Percentiles rank a stretch among this genome's conserved stretches.
These are phyloP conservation scores for Euwallacea similis DNA, from an alignment of 1,140 invertebrate species.

Conservation along the genomic window DNA sequence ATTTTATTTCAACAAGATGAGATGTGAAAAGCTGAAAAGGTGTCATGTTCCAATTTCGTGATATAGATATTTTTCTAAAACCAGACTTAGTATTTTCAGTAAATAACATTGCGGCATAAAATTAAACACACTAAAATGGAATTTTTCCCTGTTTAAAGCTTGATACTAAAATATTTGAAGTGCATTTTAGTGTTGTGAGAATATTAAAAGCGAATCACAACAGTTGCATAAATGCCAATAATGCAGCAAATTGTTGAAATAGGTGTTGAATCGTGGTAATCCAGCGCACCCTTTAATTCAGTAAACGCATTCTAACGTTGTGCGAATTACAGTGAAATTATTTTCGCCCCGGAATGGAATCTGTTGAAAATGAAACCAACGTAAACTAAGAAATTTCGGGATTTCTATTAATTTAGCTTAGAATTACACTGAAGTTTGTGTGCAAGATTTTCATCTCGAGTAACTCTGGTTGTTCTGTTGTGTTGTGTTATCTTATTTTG, in stretches of 20 bases:
- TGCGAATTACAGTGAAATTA: constrained; percentile 10
- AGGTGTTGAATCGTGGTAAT: constrained; percentile 7
- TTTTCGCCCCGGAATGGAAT: constrained; percentile 14
- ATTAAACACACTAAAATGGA: too few species aligned
- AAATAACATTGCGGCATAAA: too few species aligned
- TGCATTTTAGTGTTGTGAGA: too few species aligned
- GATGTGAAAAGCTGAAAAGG: too few species aligned
- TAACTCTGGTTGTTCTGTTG: neutral
- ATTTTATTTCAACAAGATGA: too few species aligned
- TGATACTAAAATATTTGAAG: too few species aligned
- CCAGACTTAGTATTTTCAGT: too few species aligned
- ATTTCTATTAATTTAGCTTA: constrained; percentile 24
- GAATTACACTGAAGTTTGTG: constrained; percentile 19
- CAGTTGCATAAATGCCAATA: neutral
- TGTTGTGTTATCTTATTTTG: constrained; percentile 6
- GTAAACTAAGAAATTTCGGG: constrained; percentile 24
- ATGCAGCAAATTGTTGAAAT: neutral
- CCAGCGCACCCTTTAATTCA: neutral
- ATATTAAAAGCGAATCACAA: neutral
- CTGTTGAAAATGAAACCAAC: constrained; percentile 17
- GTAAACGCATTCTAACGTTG: constrained; percentile 9
- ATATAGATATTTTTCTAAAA: too few species aligned
- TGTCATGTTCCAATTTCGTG: too few species aligned
- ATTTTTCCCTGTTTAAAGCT: too few species aligned
- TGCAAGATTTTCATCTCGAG: constrained; percentile 19